These are phyloP conservation scores for Furcula furcula DNA, from an alignment of 2,888 invertebrate species.

Conservation along the genomic window DNA sequence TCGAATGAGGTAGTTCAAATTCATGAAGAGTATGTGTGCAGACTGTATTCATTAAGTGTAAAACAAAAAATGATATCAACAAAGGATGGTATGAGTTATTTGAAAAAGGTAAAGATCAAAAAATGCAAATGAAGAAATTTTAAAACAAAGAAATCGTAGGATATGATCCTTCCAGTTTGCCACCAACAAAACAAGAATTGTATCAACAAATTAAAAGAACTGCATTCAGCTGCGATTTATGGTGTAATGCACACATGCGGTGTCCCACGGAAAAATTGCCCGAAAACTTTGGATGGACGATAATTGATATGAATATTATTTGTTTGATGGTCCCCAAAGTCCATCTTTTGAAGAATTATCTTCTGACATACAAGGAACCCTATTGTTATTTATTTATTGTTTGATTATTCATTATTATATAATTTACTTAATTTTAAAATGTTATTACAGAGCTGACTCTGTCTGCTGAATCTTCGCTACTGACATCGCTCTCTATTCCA, in stretches of 20 bases:
- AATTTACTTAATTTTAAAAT: slow-evolving; percentile 7
- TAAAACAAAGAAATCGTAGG: slow-evolving; percentile 8
- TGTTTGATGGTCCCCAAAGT: slow-evolving; percentile 15
- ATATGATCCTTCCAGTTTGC: slow-evolving; percentile 12
- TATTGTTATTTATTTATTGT: slow-evolving; percentile 10
- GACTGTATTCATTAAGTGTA: slow-evolving; percentile 9
- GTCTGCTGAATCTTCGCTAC: no score
- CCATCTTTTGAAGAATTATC: slow-evolving; percentile 19
- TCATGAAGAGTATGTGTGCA: slow-evolving; percentile 13
- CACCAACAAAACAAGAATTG: slow-evolving; percentile 17
- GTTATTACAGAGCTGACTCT: slow-evolving; percentile 9
- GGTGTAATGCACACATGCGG: slow-evolving; percentile 14
- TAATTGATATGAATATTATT: slow-evolving; percentile 15
- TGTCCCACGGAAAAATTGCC: slow-evolving; percentile 8
- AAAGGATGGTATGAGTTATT: slow-evolving; percentile 9
- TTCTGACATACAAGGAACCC: slow-evolving; percentile 12
- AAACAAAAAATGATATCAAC: slow-evolving; percentile 14
- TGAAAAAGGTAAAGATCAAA: slow-evolving; percentile 11
- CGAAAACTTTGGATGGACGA: slow-evolving; percentile 7
- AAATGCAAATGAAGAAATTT: slow-evolving; percentile 4
- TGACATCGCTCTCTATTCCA: no score
- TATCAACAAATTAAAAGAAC: slow-evolving; percentile 13
- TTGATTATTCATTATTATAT: slow-evolving; percentile 6
- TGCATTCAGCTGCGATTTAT: slow-evolving; percentile 9
- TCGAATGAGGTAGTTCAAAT: slow-evolving; percentile 8